These are phyloP conservation scores for Melieria crassipennis DNA, from an alignment of 2,888 invertebrate species.

Conservation along the genomic window DNA sequence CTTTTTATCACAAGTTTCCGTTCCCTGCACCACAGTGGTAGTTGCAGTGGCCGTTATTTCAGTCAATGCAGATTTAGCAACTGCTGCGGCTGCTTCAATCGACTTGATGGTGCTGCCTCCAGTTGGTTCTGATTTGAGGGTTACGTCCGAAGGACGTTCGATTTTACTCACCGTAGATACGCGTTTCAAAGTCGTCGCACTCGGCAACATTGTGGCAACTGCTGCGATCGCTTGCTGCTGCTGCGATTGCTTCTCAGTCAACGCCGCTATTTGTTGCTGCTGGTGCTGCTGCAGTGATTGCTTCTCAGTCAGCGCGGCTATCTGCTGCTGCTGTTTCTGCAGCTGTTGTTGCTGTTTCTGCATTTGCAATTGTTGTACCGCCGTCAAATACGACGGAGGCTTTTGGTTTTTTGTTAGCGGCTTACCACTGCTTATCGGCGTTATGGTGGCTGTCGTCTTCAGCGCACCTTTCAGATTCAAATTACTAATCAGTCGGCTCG, in stretches of 20 bases:
- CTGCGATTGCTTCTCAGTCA: constrained; percentile 4
- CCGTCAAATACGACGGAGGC: constrained; percentile 60
- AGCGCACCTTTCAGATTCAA: constrained; percentile 36
- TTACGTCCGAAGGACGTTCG: constrained; percentile 40
- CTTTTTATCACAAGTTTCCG: constrained; percentile 12
- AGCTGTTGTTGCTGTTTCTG: constrained; percentile 54
- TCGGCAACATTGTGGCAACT: constrained; percentile 66
- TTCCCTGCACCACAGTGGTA: constrained; percentile 5
- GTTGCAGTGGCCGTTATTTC: constrained; percentile 23
- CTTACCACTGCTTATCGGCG: constrained; percentile 63
- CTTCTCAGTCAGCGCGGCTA: constrained; percentile 3
- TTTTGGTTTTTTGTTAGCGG: constrained; percentile 62
- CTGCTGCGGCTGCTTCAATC: constrained; percentile 35
- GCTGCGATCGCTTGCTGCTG: constrained; percentile 57
- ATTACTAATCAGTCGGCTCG: constrained; percentile 37
- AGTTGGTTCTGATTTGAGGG: constrained; percentile 35
- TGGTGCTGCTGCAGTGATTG: constrained; percentile 11
- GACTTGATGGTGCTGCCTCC: constrained; percentile 24
- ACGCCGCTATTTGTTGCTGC: not conserved
- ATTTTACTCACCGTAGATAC: constrained; percentile 53
- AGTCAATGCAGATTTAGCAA: constrained; percentile 12
- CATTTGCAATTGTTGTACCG: constrained; percentile 58
- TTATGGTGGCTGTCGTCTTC: constrained; percentile 62
- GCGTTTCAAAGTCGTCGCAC: constrained; percentile 60
- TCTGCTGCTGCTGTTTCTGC: constrained; percentile 5